Conservation (phyloP, 2,113 vertebrate species). For the Synchiropus splendidus region DNA sequence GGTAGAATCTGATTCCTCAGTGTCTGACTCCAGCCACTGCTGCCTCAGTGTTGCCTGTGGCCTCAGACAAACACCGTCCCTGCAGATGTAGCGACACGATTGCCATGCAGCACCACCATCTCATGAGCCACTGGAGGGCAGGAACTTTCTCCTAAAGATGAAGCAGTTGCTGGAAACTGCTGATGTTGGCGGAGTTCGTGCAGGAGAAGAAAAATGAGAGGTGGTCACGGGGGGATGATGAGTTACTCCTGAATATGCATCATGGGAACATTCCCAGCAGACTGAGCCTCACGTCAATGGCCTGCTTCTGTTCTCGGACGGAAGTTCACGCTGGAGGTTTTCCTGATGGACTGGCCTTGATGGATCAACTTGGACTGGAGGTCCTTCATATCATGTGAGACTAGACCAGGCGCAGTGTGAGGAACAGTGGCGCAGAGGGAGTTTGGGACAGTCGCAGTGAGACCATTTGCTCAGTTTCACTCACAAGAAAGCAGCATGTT, state of each 20-base stretch:
- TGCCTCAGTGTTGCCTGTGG: no score
- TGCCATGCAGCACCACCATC: slow-evolving; percentile 17
- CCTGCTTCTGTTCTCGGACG: slow-evolving; percentile 18
- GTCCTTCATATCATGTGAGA: no score
- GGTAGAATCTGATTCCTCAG: no score
- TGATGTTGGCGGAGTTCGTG: slow-evolving; percentile 21
- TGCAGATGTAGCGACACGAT: slow-evolving; percentile 30
- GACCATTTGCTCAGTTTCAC: no score
- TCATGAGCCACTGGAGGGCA: slow-evolving; percentile 16
- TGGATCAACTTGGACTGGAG: no score
- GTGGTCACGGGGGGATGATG: slow-evolving; percentile 23
- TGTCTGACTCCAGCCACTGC: no score
- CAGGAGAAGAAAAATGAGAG: slow-evolving; percentile 27
- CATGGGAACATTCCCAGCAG: slow-evolving; percentile 12
- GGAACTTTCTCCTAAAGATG: slow-evolving; percentile 25
- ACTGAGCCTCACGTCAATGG: slow-evolving; percentile 27
- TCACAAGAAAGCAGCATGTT: no score
- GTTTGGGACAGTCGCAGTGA: no score
- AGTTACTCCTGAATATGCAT: slow-evolving; percentile 24
- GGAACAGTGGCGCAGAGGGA: no score
- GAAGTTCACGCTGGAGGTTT: background rate
- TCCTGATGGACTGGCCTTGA: no score
- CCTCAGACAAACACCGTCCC: slow-evolving; percentile 2
- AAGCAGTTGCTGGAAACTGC: slow-evolving; percentile 40
- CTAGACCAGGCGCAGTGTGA: no score